Evolutionary conservation across 2,888 invertebrate genomes (phyloP).

Genomic region (Drosophila leonis): DNA sequence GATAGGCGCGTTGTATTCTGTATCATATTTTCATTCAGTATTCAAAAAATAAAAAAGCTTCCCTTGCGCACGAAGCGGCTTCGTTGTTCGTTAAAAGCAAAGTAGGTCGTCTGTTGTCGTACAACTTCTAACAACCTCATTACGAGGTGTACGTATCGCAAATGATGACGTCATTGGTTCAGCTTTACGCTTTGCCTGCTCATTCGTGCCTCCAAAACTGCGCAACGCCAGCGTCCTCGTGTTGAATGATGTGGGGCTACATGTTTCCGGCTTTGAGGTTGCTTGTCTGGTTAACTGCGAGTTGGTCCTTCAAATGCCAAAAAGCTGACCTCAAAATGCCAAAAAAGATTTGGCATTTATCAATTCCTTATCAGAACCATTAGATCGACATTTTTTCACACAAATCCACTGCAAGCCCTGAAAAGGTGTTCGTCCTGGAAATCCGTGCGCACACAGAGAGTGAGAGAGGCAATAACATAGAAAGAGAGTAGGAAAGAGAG

Average conservation of each 20-base stretch:
- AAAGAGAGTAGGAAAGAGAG: slow-evolving; percentile 12
- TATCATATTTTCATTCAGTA: slow-evolving; percentile 77
- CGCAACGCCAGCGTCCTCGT: slow-evolving; percentile 35
- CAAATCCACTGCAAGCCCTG: slow-evolving; percentile 14
- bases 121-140: slow-evolving; percentile 79
- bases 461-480: neutral
- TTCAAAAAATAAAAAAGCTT: slow-evolving; percentile 31
- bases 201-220: slow-evolving; percentile 64
- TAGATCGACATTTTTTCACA: slow-evolving; percentile 31
- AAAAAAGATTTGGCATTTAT: slow-evolving; percentile 37
- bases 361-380: slow-evolving; percentile 37
- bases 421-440: slow-evolving; percentile 45
- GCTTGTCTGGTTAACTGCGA: neutral
- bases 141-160: slow-evolving; percentile 54
- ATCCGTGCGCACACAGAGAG: slow-evolving; percentile 50
- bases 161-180: slow-evolving; percentile 80
- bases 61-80: slow-evolving; percentile 53
- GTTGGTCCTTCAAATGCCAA: slow-evolving; percentile 19
- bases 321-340: slow-evolving; percentile 23
- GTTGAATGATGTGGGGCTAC: neutral
- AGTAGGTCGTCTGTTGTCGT: slow-evolving; percentile 73
- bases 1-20: slow-evolving; percentile 55
- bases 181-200: slow-evolving; percentile 60
- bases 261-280: slow-evolving; percentile 21
- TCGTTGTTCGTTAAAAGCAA: slow-evolving; percentile 34